Evolutionary conservation across 2,113 vertebrate genomes (phyloP).

Genomic region (Rhipidura dahli): DNA sequence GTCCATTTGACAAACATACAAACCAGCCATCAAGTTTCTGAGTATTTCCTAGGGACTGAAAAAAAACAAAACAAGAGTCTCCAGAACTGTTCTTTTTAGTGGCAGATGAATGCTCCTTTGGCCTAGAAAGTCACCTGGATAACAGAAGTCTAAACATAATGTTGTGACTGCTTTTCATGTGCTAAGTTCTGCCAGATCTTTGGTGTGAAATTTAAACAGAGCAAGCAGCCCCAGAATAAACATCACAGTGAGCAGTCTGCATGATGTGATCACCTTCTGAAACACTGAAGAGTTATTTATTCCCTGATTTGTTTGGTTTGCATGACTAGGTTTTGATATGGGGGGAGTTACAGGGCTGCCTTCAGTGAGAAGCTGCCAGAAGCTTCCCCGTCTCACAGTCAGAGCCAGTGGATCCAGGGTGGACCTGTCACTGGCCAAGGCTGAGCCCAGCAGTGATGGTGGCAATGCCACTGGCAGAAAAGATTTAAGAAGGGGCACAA

Average conservation of each 20-base stretch:
- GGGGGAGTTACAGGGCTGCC: no score
- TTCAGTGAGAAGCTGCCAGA: not conserved
- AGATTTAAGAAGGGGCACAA: not conserved
- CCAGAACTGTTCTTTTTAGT: not conserved
- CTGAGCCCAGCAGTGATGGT: not conserved
- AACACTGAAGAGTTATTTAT: not conserved
- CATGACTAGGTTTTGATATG: not conserved
- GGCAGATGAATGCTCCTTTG: not conserved
- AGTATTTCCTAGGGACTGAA: not conserved
- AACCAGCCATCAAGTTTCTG: not conserved
- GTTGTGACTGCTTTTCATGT: not conserved
- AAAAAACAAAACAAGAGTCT: not conserved
- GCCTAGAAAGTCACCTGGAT: not conserved
- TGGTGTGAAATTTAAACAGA: not conserved
- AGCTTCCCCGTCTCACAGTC: accelerated
- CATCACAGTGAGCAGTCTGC: not conserved
- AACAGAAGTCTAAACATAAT: not conserved
- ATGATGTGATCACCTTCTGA: not conserved
- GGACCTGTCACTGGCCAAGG: not conserved
- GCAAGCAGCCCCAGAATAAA: not conserved
- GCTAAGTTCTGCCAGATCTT: not conserved
- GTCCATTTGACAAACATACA: not conserved
- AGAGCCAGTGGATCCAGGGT: not conserved
- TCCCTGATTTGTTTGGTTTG: not conserved
- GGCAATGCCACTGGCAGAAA: not conserved